Percentiles rank a stretch among this genome's conserved stretches.
Conservation (phyloP, 2,113 vertebrate species). For the Vulpes ferrilata region DNA sequence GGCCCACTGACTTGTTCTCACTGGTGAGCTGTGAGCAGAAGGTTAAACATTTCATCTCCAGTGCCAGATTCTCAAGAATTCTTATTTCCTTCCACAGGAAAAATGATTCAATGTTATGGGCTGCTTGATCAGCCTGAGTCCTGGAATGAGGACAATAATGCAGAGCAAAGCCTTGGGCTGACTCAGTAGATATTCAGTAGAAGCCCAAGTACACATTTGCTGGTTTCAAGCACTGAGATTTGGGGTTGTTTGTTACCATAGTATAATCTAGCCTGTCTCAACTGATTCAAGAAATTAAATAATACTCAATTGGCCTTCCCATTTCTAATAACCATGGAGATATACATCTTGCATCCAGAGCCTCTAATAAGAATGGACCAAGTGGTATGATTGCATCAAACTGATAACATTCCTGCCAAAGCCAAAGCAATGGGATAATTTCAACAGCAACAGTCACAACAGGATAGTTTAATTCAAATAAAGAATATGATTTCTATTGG, state of each 20-base stretch:
- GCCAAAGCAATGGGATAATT: not conserved
- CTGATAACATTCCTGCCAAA: not conserved
- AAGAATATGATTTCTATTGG: not conserved
- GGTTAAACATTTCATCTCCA: not conserved
- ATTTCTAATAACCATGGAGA: not conserved
- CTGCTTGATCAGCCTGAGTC: not conserved
- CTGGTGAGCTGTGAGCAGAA: not conserved
- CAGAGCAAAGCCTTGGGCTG: too few species aligned
- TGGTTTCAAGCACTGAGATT: not conserved
- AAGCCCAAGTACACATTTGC: not conserved
- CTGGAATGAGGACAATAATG: rapidly evolving
- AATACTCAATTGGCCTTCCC: not conserved
- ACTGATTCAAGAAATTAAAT: not conserved
- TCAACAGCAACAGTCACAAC: not conserved
- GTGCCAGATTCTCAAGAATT: not conserved
- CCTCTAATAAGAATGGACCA: not conserved
- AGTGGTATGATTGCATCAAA: not conserved
- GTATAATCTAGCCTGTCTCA: not conserved
- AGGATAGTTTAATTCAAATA: not conserved
- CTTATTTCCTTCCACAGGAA: not conserved
- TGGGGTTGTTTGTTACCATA: not conserved
- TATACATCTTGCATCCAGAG: not conserved
- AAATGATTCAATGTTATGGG: not conserved
- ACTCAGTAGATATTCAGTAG: rapidly evolving
- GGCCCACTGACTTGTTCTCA: not conserved